Percentiles rank a stretch among this genome's conserved stretches.
Conservation (phyloP, 2,113 vertebrate species). For the Corvus moneduloides region DNA sequence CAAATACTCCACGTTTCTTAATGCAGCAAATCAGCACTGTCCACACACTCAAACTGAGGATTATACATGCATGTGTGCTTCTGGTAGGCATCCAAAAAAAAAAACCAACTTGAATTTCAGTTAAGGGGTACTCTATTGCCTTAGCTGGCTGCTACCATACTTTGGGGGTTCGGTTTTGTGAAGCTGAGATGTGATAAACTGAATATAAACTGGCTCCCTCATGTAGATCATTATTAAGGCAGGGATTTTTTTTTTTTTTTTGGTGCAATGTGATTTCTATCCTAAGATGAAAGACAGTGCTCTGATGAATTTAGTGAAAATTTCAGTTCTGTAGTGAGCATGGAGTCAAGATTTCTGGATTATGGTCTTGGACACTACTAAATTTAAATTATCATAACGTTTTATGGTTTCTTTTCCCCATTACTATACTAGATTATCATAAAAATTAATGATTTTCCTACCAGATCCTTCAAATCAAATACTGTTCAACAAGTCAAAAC, state of each 20-base stretch:
- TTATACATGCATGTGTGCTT: not conserved
- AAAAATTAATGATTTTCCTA: not conserved
- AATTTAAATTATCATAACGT: not conserved
- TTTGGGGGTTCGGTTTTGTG: not conserved
- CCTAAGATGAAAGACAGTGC: not conserved
- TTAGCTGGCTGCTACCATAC: not conserved
- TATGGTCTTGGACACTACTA: not conserved
- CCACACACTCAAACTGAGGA: not conserved
- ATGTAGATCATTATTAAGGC: not conserved
- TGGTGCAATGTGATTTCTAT: not conserved
- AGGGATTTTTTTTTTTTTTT: accelerated
- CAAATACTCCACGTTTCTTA: not conserved
- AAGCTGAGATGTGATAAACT: not conserved
- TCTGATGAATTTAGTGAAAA: not conserved
- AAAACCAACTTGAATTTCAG: not conserved
- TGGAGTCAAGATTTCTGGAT: not conserved
- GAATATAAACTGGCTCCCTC: not conserved
- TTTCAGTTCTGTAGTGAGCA: not conserved
- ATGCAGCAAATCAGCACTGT: not conserved
- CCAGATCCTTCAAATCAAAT: not conserved
- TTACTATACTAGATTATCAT: not conserved
- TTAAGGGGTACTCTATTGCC: not conserved
- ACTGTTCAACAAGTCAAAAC: not conserved
- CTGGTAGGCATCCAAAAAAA: not conserved
- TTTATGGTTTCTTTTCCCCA: not conserved